Conservation (phyloP, 2,888 invertebrate genomes). For the Scaptodrosophila latifasciaeformis region DNA sequence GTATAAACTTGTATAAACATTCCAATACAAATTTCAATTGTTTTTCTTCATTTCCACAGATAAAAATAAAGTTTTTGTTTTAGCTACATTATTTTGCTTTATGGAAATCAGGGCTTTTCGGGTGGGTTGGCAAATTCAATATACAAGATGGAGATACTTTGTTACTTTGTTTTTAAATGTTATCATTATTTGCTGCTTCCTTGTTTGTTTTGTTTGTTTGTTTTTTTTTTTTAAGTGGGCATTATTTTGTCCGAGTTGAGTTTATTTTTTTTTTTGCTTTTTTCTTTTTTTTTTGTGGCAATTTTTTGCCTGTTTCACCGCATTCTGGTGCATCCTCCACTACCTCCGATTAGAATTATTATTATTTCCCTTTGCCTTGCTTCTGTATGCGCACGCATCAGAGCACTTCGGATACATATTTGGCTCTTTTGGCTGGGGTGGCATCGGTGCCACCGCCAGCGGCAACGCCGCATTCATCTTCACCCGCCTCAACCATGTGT, state of each 20-base stretch:
- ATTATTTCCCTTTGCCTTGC: slow-evolving; percentile 49
- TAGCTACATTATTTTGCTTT: slow-evolving; percentile 17
- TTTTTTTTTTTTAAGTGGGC: slow-evolving; percentile 37
- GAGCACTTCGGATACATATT: slow-evolving; percentile 72
- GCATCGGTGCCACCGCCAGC: slow-evolving; percentile 34
- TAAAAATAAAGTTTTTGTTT: too few species aligned
- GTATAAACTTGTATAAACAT: slow-evolving; percentile 39
- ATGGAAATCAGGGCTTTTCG: too few species aligned
- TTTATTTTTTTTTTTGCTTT: slow-evolving; percentile 17
- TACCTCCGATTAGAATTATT: slow-evolving; percentile 17
- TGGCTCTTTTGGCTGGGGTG: slow-evolving; percentile 70
- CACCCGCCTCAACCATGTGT: slow-evolving; percentile 68
- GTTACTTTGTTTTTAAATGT: slow-evolving; percentile 24
- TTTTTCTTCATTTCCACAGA: slow-evolving; percentile 18
- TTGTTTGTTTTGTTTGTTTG: slow-evolving; percentile 37
- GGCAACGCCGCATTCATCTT: slow-evolving; percentile 68
- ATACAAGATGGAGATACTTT: slow-evolving; percentile 67
- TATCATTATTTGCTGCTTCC: slow-evolving; percentile 9
- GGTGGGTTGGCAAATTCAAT: slow-evolving; percentile 63
- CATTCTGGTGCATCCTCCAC: neutral
- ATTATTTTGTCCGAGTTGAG: slow-evolving; percentile 30
- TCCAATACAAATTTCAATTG: slow-evolving; percentile 36
- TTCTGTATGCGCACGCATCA: slow-evolving; percentile 70
- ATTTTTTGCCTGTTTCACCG: neutral
- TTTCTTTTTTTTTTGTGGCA: slow-evolving; percentile 13